Percentiles rank a stretch among this genome's conserved stretches.
phyloP scores from a whole-genome alignment of 2,797 vertebrate species.

The Oreortyx pictus region DNA sequence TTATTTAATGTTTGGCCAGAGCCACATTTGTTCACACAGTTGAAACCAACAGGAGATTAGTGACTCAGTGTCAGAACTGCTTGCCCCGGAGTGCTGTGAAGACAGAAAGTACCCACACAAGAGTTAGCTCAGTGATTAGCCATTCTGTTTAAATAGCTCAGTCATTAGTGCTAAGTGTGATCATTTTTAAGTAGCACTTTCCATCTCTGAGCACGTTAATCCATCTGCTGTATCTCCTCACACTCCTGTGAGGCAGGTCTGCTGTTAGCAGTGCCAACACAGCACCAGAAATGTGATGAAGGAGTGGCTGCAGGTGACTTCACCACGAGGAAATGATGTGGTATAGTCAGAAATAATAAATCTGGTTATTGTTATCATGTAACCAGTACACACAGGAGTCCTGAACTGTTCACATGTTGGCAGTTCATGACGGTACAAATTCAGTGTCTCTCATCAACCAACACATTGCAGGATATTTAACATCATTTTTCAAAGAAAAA shows the following conservation, averaged over 20 bases:
- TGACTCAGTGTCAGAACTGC: fast-evolving
- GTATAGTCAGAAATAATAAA: background rate
- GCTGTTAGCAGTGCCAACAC: background rate
- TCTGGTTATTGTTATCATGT: background rate
- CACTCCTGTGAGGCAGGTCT: background rate
- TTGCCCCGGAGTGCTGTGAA: fast-evolving
- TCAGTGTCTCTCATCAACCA: background rate
- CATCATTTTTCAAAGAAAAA: background rate
- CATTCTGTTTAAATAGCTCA: background rate
- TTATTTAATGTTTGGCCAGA: background rate
- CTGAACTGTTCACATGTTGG: background rate
- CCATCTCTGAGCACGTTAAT: background rate
- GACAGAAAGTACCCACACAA: background rate
- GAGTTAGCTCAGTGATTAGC: background rate
- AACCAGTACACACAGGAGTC: background rate
- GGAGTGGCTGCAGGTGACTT: background rate
- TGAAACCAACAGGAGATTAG: background rate
- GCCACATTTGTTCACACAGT: background rate
- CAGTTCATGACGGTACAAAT: background rate
- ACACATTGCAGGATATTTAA: background rate
- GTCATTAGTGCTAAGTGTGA: background rate
- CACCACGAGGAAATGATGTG: background rate
- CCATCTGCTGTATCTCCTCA: background rate
- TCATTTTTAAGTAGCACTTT: background rate
- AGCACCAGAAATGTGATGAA: background rate